Base-by-base conservation (phyloP, 2,888 invertebrate genomes). In the Conchocele bisecta region DNA sequence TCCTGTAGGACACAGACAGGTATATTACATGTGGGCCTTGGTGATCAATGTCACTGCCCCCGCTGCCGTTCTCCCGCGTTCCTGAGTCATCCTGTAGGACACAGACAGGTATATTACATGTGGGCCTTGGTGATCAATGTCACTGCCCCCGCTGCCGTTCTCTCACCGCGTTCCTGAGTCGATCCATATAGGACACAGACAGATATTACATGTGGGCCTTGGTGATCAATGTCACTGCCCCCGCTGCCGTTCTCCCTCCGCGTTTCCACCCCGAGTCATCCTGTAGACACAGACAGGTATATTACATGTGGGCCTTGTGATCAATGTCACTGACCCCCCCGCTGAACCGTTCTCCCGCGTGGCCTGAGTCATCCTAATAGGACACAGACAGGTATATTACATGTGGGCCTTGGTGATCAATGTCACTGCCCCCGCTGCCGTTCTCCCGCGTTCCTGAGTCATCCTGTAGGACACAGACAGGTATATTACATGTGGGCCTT, bases 141-240 rank as follows among this genome's bases (percentile, higher is more conserved):
- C 81, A 41, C 83, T 83, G 17, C 82, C 72, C 35, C 83, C 79
- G 48, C 82, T 82, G 5, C 86, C 86, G 70, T 86, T 85, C 59
- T 86, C 86, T n/a, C n/a, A n/a, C 35, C 76, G 73, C 35, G 75
- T 79, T 28, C 77, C 78, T 20, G 79, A 75, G 56, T 83, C 83
- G 60, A 76, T 79, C 81, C 82, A 57, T 6, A 48, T 50, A 33
- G 20, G 33, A 29, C 9, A 24, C 17, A 48, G 15, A 13, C 20
- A n/a, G n/a, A n/a, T n/a, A n/a, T n/a, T n/a, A n/a, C n/a, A n/a
- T n/a, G n/a, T n/a, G n/a, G n/a, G n/a, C n/a, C n/a, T n/a, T n/a
- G n/a, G n/a, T n/a, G n/a, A n/a, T n/a, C n/a, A n/a, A n/a, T n/a
- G n/a, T n/a, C n/a, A n/a, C n/a, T n/a, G n/a, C n/a, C n/a, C n/a